phyloP scores from a whole-genome alignment of 2,888 invertebrate genomes.

The Brachylomia viminalis region DNA sequence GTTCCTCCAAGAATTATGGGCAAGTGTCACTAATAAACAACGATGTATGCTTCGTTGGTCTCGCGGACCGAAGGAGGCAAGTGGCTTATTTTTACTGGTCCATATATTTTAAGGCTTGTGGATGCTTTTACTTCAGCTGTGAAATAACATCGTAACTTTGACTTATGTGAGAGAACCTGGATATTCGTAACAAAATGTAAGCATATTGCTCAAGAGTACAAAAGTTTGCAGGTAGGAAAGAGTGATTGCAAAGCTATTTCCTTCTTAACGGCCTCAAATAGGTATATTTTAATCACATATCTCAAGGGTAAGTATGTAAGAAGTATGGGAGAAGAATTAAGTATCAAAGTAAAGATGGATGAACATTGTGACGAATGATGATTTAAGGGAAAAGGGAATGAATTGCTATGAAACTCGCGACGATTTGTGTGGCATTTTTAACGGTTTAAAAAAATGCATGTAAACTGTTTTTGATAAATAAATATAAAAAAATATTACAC shows the following conservation, averaged over 20 bases:
- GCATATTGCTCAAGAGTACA: neutral
- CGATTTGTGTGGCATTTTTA: no score
- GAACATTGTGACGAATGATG: neutral
- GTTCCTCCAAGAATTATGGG: constrained; percentile 37
- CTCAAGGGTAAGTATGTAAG: no score
- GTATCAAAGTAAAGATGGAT: neutral
- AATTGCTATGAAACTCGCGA: neutral
- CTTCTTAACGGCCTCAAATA: neutral
- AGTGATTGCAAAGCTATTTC: neutral
- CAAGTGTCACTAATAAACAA: constrained; percentile 40
- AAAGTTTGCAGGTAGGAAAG: neutral
- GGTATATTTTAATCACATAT: neutral
- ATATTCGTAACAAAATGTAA: constrained; percentile 13
- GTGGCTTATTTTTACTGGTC: constrained; percentile 49
- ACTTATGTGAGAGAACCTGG: constrained; percentile 22
- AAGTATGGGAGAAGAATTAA: no score
- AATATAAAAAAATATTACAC: no score
- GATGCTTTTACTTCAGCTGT: constrained; percentile 46
- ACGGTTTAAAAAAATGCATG: no score
- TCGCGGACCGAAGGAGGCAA: constrained; percentile 32
- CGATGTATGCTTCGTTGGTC: constrained; percentile 42
- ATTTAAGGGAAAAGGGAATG: neutral
- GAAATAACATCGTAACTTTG: constrained; percentile 52
- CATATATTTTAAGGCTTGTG: constrained; percentile 37
- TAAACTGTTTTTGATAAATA: no score